These are phyloP conservation scores for Erpobdella octoculata DNA, from an alignment of 2,888 invertebrate species.

Conservation along the genomic window DNA sequence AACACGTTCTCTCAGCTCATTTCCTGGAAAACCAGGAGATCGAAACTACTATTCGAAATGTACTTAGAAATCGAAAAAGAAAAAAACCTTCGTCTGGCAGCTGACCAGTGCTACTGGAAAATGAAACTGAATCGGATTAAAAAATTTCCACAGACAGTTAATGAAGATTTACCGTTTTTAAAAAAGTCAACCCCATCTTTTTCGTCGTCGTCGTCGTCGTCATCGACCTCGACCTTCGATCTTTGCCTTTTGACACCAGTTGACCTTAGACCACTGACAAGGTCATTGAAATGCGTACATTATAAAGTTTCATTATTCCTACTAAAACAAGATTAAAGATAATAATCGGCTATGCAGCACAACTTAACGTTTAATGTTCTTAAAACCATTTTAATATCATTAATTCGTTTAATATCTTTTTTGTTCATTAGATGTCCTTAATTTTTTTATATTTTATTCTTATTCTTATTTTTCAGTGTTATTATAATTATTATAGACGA, in stretches of 20 bases:
- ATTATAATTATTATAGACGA: not conserved
- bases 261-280: not conserved
- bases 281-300: not conserved
- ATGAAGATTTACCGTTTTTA: not conserved
- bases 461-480: not conserved
- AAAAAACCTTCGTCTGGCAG: not conserved
- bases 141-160: too few relatives aligned
- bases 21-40: not conserved
- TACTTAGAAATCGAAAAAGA: not conserved
- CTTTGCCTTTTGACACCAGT: constrained; percentile 3
- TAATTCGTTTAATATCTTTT: not conserved
- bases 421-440: not conserved
- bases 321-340: not conserved
- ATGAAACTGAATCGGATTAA: not conserved
- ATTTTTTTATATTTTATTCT: not conserved
- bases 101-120: not conserved
- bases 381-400: not conserved
- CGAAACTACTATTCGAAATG: not conserved
- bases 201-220: not conserved
- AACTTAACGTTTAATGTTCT: too few relatives aligned
- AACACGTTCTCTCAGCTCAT: not conserved
- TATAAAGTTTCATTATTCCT: not conserved
- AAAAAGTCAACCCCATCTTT: not conserved
- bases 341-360: too few relatives aligned
- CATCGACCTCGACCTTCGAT: not conserved